Conservation (phyloP, 2,797 vertebrate species). For the Hyperoplus lanceolatus region DNA sequence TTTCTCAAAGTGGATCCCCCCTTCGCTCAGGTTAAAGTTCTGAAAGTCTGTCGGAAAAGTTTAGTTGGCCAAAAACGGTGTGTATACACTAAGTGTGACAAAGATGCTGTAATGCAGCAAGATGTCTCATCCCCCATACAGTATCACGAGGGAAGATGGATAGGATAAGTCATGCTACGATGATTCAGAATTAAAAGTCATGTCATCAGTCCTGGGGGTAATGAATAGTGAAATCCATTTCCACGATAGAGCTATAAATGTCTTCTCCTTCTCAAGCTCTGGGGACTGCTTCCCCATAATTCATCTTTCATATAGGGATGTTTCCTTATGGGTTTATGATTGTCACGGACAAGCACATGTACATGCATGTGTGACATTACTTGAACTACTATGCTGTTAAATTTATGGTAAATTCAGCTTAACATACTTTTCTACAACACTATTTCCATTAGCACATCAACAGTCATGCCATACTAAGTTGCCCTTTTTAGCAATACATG, state of each 20-base stretch:
- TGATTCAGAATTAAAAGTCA: conserved; percentile 85
- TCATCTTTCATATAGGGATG: conserved; percentile 57
- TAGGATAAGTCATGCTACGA: conserved; percentile 60
- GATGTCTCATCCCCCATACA: conserved; percentile 15
- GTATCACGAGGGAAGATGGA: conserved; percentile 59
- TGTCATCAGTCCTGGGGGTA: conserved; percentile 84
- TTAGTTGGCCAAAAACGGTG: conserved; percentile 23
- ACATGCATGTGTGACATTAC: neutral
- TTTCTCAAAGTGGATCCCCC: neutral
- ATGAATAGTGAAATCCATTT: conserved; percentile 88
- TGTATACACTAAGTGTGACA: conserved; percentile 37
- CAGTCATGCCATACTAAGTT: neutral
- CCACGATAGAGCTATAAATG: conserved; percentile 88
- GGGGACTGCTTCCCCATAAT: conserved; percentile 75
- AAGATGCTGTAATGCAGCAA: conserved; percentile 34
- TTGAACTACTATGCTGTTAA: neutral
- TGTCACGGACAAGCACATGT: conserved; percentile 19
- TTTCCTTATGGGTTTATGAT: conserved; percentile 17
- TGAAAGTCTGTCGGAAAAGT: neutral
- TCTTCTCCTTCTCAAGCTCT: conserved; percentile 81
- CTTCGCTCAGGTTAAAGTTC: neutral
- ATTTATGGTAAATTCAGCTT: neutral
- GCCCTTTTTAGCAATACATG: neutral
- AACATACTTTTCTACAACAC: neutral
- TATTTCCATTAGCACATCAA: neutral